Conservation (phyloP, 2,113 vertebrate species). For the Epinephelus cyanopodus region DNA sequence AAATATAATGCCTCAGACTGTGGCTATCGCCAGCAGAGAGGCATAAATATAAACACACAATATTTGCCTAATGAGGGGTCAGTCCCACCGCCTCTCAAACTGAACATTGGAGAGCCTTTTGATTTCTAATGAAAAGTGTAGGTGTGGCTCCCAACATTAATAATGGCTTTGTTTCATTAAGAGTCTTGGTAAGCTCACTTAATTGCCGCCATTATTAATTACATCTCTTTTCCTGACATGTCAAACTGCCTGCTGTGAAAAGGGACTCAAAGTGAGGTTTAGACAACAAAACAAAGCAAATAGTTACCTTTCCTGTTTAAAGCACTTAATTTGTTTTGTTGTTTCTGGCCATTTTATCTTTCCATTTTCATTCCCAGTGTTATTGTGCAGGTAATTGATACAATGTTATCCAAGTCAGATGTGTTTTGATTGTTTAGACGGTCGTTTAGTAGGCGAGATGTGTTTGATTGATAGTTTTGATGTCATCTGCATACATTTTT, state of each 20-base stretch:
- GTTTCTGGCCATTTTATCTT: not conserved
- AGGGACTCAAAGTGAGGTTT: not conserved
- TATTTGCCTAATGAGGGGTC: too few species aligned
- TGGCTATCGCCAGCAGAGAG: too few species aligned
- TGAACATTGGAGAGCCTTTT: not conserved
- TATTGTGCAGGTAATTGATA: not conserved
- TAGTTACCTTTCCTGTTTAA: too few species aligned
- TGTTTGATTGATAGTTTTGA: not conserved
- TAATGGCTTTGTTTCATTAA: not conserved
- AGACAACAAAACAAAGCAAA: not conserved
- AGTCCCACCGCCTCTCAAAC: not conserved
- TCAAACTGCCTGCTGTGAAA: not conserved
- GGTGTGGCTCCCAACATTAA: not conserved
- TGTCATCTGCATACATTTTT: constrained; percentile 24
- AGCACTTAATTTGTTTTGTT: not conserved
- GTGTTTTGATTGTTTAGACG: not conserved
- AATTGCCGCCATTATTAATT: not conserved
- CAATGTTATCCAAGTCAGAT: not conserved
- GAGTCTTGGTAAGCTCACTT: not conserved
- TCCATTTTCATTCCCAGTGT: not conserved
- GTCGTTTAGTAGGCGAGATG: not conserved
- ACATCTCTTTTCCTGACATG: not conserved
- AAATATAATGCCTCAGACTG: too few species aligned
- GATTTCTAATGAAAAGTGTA: not conserved
- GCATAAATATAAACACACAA: too few species aligned